Evolutionary conservation across 2,888 invertebrate genomes (phyloP).

Genomic region (Drosophila anceps): DNA sequence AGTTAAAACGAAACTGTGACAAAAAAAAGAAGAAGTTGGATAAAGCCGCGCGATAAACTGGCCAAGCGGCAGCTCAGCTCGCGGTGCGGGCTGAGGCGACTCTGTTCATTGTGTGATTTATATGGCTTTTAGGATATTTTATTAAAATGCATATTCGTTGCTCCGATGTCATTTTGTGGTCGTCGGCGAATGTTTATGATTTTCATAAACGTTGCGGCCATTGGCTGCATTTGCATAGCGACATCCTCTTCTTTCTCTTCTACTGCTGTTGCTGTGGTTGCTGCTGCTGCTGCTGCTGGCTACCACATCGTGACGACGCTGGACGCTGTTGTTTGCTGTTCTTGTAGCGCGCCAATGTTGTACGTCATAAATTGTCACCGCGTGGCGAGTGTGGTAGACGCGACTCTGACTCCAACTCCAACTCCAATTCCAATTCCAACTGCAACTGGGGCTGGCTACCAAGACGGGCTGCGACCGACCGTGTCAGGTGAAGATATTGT

Average conservation of each 20-base stretch:
- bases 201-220: slow-evolving; percentile 83
- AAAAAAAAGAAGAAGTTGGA: slow-evolving; percentile 2
- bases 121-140: slow-evolving; percentile 86
- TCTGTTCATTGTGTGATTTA: slow-evolving; percentile 82
- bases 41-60: slow-evolving; percentile 10
- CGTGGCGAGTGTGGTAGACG: slow-evolving; percentile 65
- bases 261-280: not conserved
- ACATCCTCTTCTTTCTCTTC: not conserved
- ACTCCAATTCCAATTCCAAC: slow-evolving; percentile 1
- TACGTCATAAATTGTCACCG: slow-evolving; percentile 83
- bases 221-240: slow-evolving; percentile 50
- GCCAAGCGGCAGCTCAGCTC: not conserved
- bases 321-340: slow-evolving; percentile 28
- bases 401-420: not conserved
- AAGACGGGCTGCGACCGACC: slow-evolving; percentile 27
- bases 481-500: slow-evolving; percentile 79
- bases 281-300: slow-evolving; percentile 14
- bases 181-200: slow-evolving; percentile 84
- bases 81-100: not conserved
- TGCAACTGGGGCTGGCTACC: slow-evolving; percentile 9
- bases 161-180: slow-evolving; percentile 84
- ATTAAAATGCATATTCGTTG: slow-evolving; percentile 86
- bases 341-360: slow-evolving; percentile 61
- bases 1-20: slow-evolving; percentile 3
- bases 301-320: slow-evolving; percentile 45